Percentiles rank a stretch among this genome's conserved stretches.
phyloP scores from a whole-genome alignment of 2,888 invertebrate genomes.

The Petrolisthes manimaculis region DNA sequence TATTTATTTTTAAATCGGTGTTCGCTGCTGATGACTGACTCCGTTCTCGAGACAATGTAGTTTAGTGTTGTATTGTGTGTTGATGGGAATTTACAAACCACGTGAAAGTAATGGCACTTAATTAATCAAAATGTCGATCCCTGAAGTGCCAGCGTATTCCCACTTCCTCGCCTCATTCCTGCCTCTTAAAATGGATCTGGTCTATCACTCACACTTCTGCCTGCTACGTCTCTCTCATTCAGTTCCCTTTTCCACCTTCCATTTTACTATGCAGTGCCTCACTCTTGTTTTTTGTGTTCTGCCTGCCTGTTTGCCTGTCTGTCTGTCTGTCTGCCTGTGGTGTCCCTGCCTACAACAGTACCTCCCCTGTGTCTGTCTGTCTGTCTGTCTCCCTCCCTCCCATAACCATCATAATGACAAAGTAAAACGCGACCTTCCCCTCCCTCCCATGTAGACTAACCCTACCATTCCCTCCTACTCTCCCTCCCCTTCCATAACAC shows the following conservation, averaged over 20 bases:
- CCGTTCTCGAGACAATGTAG: too few species aligned
- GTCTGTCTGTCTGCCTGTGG: background rate
- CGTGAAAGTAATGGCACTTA: too few species aligned
- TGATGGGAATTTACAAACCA: too few species aligned
- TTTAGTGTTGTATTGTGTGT: too few species aligned
- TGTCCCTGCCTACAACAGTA: background rate
- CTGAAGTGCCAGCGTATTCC: too few species aligned
- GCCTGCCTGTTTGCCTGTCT: background rate
- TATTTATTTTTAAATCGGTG: too few species aligned
- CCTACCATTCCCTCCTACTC: background rate
- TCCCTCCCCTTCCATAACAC: background rate
- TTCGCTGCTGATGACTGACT: too few species aligned
- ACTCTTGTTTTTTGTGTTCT: background rate
- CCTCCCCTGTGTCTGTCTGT: background rate
- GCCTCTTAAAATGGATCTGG: too few species aligned
- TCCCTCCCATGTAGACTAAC: too few species aligned
- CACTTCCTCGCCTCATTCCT: background rate
- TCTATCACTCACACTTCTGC: background rate
- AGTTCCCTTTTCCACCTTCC: too few species aligned
- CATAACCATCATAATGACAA: background rate
- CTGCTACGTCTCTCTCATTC: background rate
- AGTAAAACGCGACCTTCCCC: slow-evolving; percentile 15
- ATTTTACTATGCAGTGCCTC: background rate
- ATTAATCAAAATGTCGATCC: too few species aligned
- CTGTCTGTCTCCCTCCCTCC: background rate